Evolutionary conservation across 1,140 invertebrate species (phyloP).

Genomic region (Anoplophora glabripennis): DNA sequence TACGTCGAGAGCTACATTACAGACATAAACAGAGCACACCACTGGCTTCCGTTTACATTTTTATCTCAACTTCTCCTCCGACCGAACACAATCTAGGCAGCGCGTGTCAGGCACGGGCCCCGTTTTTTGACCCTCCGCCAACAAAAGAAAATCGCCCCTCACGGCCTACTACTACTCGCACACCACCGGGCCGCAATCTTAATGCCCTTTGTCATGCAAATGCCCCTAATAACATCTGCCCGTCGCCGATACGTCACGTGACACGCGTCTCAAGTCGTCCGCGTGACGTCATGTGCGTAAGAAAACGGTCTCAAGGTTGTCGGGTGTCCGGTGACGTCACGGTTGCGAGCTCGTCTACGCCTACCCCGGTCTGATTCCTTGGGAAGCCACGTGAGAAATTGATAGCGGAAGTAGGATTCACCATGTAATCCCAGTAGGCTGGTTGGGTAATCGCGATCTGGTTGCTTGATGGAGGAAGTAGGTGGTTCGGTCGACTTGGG

Average conservation of each 20-base stretch:
- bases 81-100: slow-evolving; percentile 39
- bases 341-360: not conserved
- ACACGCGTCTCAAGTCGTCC: slow-evolving; percentile 11
- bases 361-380: slow-evolving; percentile 6
- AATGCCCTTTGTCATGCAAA: slow-evolving; percentile 46
- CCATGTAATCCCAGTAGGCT: not conserved
- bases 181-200: slow-evolving; percentile 44
- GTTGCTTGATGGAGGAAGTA: no score
- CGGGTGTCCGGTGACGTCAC: slow-evolving; percentile 43
- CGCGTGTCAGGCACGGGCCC: slow-evolving; percentile 45
- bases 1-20: no score
- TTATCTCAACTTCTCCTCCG: slow-evolving; percentile 25
- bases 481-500: no score
- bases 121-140: slow-evolving; percentile 45
- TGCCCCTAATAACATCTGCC: slow-evolving; percentile 40
- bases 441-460: no score
- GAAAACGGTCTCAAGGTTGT: slow-evolving; percentile 47
- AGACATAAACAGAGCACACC: slow-evolving; percentile 6
- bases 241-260: slow-evolving; percentile 35
- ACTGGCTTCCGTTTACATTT: slow-evolving; percentile 25
- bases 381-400: slow-evolving; percentile 1
- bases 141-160: slow-evolving; percentile 42
- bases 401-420: slow-evolving; percentile 12
- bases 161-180: slow-evolving; percentile 20
- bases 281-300: slow-evolving; percentile 29